Percentiles rank a stretch among this genome's conserved stretches.
phyloP scores from a whole-genome alignment of 2,797 vertebrate species.

The Nannoperca australis region DNA sequence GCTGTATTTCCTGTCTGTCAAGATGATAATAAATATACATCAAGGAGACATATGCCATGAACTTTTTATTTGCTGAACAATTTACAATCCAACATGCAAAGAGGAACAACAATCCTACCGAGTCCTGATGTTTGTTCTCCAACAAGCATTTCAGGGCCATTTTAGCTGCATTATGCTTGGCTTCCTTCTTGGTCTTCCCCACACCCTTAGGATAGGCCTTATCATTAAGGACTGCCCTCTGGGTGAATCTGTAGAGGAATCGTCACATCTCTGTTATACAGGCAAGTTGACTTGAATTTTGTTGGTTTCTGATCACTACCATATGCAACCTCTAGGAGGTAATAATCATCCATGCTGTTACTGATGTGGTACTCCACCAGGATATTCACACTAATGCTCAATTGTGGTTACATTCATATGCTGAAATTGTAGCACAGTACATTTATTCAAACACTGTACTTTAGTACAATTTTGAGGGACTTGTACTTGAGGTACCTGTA shows the following conservation, averaged over 20 bases:
- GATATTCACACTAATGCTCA: not conserved
- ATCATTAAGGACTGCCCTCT: slow-evolving; percentile 21
- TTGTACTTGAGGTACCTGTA: not conserved
- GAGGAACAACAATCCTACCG: slow-evolving; percentile 60
- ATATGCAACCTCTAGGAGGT: not conserved
- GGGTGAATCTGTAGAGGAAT: slow-evolving; percentile 40
- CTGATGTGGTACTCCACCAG: not conserved
- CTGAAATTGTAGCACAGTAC: not conserved
- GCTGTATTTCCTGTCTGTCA: slow-evolving; percentile 38
- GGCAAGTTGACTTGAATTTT: not conserved
- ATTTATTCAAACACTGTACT: not conserved
- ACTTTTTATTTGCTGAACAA: not conserved
- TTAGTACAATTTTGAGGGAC: not conserved
- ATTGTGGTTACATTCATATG: not conserved
- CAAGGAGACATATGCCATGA: not conserved
- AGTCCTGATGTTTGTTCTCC: not conserved
- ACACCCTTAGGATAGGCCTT: not conserved
- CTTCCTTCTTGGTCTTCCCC: slow-evolving; percentile 33
- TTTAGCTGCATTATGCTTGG: slow-evolving; percentile 58
- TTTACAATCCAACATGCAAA: not conserved
- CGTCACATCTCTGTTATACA: not conserved
- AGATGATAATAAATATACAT: slow-evolving; percentile 25
- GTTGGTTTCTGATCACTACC: not conserved
- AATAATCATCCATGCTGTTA: not conserved
- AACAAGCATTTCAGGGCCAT: slow-evolving; percentile 59